Conservation (phyloP, 2,113 vertebrate genomes). For the Seriola aureovittata region DNA sequence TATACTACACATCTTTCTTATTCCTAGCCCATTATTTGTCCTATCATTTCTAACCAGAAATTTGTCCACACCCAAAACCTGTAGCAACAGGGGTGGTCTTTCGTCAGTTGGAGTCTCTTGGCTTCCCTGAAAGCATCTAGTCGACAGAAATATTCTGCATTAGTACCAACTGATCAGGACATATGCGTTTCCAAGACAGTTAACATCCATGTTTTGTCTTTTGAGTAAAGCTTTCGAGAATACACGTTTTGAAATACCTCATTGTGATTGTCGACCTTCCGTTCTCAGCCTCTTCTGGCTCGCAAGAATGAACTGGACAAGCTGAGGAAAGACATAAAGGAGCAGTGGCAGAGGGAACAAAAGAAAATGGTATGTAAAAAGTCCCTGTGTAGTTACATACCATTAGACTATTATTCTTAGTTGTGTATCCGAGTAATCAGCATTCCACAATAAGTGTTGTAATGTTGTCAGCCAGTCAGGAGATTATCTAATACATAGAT, state of each 20-base stretch:
- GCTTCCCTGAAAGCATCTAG: background rate
- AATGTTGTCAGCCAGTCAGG: constrained; percentile 6
- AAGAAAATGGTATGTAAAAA: constrained; percentile 90
- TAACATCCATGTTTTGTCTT: background rate
- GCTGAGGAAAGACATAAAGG: constrained; percentile 96
- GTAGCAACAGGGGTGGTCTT: too few species aligned
- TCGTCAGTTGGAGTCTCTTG: background rate
- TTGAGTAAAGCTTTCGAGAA: too few species aligned
- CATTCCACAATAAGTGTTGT: constrained; percentile 7
- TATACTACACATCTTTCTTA: too few species aligned
- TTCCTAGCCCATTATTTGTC: too few species aligned
- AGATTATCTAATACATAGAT: background rate
- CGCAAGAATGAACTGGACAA: constrained; percentile 96
- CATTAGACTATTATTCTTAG: background rate
- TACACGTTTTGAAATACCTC: background rate
- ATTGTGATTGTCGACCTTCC: constrained; percentile 19
- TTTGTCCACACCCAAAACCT: too few species aligned
- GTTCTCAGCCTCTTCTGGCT: constrained; percentile 90
- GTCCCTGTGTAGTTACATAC: background rate
- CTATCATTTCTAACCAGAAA: too few species aligned
- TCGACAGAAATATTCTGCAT: background rate
- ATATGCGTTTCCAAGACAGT: background rate
- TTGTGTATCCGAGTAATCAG: background rate
- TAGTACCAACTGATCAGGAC: background rate
- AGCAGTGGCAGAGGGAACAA: constrained; percentile 96